Evolutionary conservation across 2,113 vertebrate genomes (phyloP).

Genomic region (Hypocryptadius cinnamomeus): DNA sequence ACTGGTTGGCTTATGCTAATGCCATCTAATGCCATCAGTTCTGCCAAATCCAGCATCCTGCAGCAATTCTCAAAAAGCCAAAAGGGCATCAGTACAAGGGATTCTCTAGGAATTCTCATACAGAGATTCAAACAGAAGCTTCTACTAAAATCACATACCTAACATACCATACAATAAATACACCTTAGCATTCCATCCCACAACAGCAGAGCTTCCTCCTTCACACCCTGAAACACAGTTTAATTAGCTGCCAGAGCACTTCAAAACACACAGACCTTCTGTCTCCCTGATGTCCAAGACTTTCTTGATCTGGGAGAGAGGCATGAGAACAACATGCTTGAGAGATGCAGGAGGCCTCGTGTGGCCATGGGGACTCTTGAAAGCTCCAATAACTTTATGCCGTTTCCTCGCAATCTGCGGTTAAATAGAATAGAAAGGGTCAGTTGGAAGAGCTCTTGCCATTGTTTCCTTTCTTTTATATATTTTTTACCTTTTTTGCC

Average conservation of each 20-base stretch:
- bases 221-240: background rate
- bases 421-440: background rate
- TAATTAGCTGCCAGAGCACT: background rate
- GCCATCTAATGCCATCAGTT: background rate
- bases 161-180: background rate
- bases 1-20: background rate
- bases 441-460: background rate
- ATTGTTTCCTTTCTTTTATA: background rate
- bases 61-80: background rate
- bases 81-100: background rate
- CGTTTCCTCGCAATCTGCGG: constrained; percentile 91
- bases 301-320: constrained; percentile 94
- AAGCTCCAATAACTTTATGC: constrained; percentile 92
- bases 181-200: background rate
- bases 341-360: constrained; percentile 87
- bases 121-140: background rate
- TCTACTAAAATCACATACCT: background rate
- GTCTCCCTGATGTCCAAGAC: constrained; percentile 94
- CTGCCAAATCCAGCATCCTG: background rate
- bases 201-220: background rate
- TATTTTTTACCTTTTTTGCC: background rate
- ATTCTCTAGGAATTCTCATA: background rate
- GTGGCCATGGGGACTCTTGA: constrained; percentile 89
- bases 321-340: constrained; percentile 94
- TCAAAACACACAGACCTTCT: constrained; percentile 77